Evolutionary conservation across 2,797 vertebrate species (phyloP).

Genomic region (Schizopygopsis malacanthus): DNA sequence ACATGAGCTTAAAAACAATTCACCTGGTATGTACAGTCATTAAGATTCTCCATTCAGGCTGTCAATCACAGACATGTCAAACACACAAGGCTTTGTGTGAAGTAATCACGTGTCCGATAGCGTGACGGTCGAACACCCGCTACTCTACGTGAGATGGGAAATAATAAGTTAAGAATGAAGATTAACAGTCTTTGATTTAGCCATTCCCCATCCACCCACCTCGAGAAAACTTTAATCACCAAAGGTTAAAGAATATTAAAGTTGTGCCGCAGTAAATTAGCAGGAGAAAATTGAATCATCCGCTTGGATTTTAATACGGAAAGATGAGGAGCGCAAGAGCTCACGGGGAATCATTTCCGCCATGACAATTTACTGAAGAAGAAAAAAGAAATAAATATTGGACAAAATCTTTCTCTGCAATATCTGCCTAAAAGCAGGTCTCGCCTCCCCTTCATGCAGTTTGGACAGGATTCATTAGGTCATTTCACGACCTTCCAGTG

Average conservation of each 20-base stretch:
- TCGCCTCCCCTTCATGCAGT: conserved; percentile 7
- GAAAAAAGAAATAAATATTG: conserved; percentile 1
- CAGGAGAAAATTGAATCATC: conserved; percentile 37
- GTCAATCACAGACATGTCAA: neutral
- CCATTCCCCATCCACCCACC: conserved; percentile 9
- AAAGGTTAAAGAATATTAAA: conserved; percentile 48
- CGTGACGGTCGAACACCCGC: neutral
- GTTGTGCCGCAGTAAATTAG: conserved; percentile 30
- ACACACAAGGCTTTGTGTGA: neutral
- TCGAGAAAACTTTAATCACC: neutral
- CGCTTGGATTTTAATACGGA: conserved; percentile 11
- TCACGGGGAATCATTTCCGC: conserved; percentile 15
- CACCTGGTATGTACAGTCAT: neutral
- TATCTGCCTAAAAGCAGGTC: conserved; percentile 34
- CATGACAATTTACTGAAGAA: neutral
- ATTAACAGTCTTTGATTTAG: conserved; percentile 34
- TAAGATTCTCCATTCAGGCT: neutral
- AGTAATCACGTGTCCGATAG: conserved; percentile 1
- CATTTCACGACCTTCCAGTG: conserved; percentile 42
- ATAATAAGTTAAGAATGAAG: conserved; percentile 24
- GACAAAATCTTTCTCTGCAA: conserved; percentile 15
- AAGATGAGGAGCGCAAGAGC: conserved; percentile 10
- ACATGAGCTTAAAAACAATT: neutral
- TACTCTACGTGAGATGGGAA: neutral
- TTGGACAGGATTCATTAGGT: conserved; percentile 41